Conservation (phyloP, 2,797 vertebrate genomes). For the Chaetophractus vellerosus region DNA sequence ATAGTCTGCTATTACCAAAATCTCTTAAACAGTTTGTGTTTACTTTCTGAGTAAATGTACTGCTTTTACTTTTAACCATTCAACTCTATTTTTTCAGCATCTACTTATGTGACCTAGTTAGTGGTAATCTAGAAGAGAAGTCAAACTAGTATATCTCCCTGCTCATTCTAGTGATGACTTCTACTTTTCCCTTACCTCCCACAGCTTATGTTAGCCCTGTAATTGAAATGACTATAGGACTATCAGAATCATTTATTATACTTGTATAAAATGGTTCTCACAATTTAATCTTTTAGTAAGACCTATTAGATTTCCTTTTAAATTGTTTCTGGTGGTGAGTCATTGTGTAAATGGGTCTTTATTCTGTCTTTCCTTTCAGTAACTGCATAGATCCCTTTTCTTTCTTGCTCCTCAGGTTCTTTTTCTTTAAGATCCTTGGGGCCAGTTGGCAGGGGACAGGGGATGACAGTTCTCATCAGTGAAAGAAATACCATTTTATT, state of each 20-base stretch:
- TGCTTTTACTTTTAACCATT: slow-evolving; percentile 15
- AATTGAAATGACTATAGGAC: slow-evolving; percentile 61
- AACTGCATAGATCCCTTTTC: background rate
- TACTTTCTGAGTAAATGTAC: slow-evolving; percentile 50
- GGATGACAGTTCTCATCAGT: background rate
- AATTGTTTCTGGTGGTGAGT: slow-evolving; percentile 47
- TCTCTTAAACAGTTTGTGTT: background rate
- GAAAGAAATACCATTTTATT: slow-evolving; percentile 39
- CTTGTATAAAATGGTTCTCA: slow-evolving; percentile 56
- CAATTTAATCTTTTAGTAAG: slow-evolving; percentile 64
- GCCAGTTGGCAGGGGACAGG: no score
- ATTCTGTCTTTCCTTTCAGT: slow-evolving; percentile 44
- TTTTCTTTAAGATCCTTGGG: slow-evolving; percentile 43
- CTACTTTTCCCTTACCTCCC: slow-evolving; percentile 34
- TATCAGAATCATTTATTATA: slow-evolving; percentile 52
- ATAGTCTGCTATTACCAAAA: background rate
- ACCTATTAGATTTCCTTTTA: background rate
- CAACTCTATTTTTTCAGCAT: slow-evolving; percentile 35
- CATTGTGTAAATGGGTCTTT: slow-evolving; percentile 58
- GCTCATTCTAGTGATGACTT: slow-evolving; percentile 57
- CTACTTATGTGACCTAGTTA: slow-evolving; percentile 19
- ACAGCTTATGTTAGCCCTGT: slow-evolving; percentile 37
- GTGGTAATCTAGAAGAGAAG: slow-evolving; percentile 51
- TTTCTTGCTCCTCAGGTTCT: background rate
- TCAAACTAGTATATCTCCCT: background rate